A percentile compares a stretch with the other conserved stretches of the same genome.
These are phyloP conservation scores for Calypte anna DNA, from an alignment of 2,113 vertebrate species.

Conservation along the genomic window DNA sequence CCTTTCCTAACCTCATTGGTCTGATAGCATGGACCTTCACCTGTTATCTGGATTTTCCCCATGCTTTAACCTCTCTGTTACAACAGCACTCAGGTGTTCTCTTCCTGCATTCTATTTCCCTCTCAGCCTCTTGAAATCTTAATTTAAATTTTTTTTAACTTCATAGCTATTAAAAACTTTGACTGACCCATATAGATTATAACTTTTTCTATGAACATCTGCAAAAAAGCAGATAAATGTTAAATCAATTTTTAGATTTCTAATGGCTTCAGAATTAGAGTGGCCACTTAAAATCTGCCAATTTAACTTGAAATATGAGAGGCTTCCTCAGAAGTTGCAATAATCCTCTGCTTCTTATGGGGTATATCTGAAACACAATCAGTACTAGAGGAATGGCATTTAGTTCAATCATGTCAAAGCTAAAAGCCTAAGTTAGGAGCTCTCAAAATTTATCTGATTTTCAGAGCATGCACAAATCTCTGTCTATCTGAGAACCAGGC, in stretches of 20 bases:
- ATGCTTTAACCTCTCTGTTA: neutral
- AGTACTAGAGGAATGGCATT: neutral
- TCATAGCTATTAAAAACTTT: constrained; percentile 12
- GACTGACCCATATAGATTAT: neutral
- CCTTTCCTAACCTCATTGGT: neutral
- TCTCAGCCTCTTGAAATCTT: constrained; percentile 8
- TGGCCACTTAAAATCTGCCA: constrained; percentile 17
- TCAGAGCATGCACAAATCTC: neutral
- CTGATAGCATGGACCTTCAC: neutral
- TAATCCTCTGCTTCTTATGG: neutral
- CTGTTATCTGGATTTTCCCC: neutral
- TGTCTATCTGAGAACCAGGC: neutral
- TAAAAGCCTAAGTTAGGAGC: neutral
- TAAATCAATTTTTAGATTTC: constrained; percentile 53
- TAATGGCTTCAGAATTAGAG: constrained; percentile 58
- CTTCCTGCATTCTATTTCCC: neutral
- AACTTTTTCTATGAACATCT: neutral
- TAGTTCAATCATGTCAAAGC: neutral
- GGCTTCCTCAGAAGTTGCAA: constrained; percentile 6
- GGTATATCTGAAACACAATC: neutral
- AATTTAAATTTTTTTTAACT: constrained; percentile 13
- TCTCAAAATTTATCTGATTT: neutral
- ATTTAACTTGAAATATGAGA: constrained; percentile 43
- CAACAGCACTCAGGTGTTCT: neutral
- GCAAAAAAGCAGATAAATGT: constrained; percentile 9